Base-by-base conservation (phyloP, 2,888 invertebrate species). In the Eupithecia vulgata region DNA sequence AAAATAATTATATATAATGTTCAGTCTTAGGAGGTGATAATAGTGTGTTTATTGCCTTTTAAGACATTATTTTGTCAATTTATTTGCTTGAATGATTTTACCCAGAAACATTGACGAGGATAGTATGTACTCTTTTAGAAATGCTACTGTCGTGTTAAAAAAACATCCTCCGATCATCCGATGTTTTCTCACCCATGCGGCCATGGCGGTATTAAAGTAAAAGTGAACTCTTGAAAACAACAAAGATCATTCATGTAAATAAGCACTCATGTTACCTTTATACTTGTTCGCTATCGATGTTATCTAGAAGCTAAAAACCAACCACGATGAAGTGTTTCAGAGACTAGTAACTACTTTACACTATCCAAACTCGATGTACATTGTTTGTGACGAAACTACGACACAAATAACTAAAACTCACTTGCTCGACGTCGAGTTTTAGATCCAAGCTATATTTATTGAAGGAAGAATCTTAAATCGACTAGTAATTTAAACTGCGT, bases 201-300 rank as follows among this genome's bases (percentile, higher is more conserved):
- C n/a, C 7, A n/a, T n/a, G n/a, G 48, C 21, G 21, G 21, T 52
- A 10, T 21, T 21, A 52, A 52, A 52, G 21, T 52, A 21, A 52
- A 52, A n/a, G 0, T 52, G 21, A 12, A 21, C 12, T n/a, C n/a
- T 48, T 7, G 6, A 45, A 45, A 45, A n/a, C 8, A 52, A 48
- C 17, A 48, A 68, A 61, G 34, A n/a, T 35, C 61, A 45, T 69
- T 69, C 68, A 62, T 45, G 45, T 62, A 45, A 61, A 64, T 17
- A 61, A 61, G 6, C 5, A 68, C 48, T n/a, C 21, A 61, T 10
- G 59, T 25, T 40, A 37, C 25, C 0, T 35, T n/a, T n/a, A 57
- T 34, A 61, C 17, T n/a, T 57, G 34, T 64, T n/a, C 21, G 62
- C 61, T 70, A 73, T 70, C 10, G 40, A 70, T 73, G 67, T 70